Base-by-base conservation (phyloP, 2,113 vertebrate genomes). In the Cavia porcellus region DNA sequence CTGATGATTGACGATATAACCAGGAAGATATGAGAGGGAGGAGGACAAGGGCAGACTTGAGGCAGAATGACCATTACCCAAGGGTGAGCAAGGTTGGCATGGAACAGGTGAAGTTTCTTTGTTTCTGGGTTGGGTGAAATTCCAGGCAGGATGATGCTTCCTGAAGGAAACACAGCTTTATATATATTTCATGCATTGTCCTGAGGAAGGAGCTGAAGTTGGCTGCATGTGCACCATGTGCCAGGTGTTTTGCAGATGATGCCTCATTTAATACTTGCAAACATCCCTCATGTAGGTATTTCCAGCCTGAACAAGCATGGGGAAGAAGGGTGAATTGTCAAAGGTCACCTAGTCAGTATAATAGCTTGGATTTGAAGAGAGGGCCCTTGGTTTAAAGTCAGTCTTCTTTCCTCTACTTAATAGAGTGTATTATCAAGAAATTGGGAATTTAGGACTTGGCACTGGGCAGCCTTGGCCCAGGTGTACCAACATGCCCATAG, bases 1-100 rank as follows among this genome's bases (percentile, higher is more conserved):
- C 0, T 10, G 57, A 3, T 55, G 24, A 57, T 8, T 38, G 47
- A 22, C 14, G 3, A 1, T 38, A 85, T 50, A 55, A 28, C n/a
- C 57, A 35, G 25, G 0, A 3, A 12, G 25, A 8, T n/a, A 10
- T 15, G 57, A 30, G 22, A 0, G 3, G 30, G 15, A 82, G 9
- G 22, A 42, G 19, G 11, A 15, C 4, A 0, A 15, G 38, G 86
- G 14, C 17, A 17, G 15, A 42, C 3, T 1, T 15, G 61, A 68
- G 38, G 50, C 24, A 35, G 72, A 55, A 57, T 0, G 0, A 50
- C 57, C 42, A 15, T 72, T 19, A 28, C 59, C 28, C 17, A 66
- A 9, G 24, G 50, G 19, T 45, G 32, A 25, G 66, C 38, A 9
- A 57, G 17, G 17, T 9, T 22, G 61, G 20, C 19, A 3, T 35